phyloP scores from a whole-genome alignment of 2,113 vertebrate genomes.

The Serilophus lunatus region DNA sequence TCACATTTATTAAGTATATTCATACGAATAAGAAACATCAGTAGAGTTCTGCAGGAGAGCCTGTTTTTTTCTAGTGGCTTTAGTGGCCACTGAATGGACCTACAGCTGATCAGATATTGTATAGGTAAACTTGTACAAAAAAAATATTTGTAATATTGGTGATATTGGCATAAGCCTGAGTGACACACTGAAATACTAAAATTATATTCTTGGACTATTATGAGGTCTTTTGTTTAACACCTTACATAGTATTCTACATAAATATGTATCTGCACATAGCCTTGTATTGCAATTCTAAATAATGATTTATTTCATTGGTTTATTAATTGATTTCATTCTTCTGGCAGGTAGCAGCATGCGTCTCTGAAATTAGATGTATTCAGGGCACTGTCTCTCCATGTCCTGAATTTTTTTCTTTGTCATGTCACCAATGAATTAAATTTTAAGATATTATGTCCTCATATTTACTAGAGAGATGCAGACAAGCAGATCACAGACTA shows the following conservation, averaged over 20 bases:
- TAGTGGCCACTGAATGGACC: background rate
- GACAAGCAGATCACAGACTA: background rate
- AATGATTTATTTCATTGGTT: too few relatives aligned
- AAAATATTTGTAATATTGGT: background rate
- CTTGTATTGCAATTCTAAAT: background rate
- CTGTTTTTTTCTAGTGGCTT: background rate
- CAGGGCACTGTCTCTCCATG: background rate
- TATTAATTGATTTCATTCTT: background rate
- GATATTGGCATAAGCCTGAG: background rate
- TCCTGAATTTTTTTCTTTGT: background rate
- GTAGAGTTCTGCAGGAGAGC: background rate
- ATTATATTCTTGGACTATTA: background rate
- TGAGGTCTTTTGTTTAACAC: background rate
- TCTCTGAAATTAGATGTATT: background rate
- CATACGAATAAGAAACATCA: background rate
- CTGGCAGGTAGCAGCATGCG: background rate
- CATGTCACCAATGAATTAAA: background rate
- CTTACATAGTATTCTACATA: background rate
- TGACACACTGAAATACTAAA: background rate
- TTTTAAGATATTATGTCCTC: background rate
- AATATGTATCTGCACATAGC: background rate
- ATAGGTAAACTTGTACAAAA: background rate
- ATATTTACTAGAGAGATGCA: background rate
- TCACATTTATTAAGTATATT: background rate
- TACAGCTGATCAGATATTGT: background rate